Evolutionary conservation across 1,140 invertebrate species (phyloP).

Genomic region (Drosophila funebris): DNA sequence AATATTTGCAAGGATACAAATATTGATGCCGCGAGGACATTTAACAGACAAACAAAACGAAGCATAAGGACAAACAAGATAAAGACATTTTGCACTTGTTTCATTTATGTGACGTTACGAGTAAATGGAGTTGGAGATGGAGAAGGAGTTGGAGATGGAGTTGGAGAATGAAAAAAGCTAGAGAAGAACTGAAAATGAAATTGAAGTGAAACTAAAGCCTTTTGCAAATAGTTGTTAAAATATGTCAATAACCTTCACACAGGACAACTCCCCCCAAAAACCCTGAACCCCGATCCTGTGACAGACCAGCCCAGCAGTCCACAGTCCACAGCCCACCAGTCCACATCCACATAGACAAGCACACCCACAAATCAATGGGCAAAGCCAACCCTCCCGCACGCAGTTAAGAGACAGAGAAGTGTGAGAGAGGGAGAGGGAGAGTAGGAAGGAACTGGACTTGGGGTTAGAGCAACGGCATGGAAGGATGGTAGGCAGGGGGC

Average conservation of each 20-base stretch:
- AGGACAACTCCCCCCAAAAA: slow-evolving; percentile 9
- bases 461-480: no score
- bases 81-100: slow-evolving; percentile 79
- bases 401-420: slow-evolving; percentile 31
- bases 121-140: slow-evolving; percentile 13
- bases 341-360: not conserved
- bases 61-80: slow-evolving; percentile 39
- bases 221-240: slow-evolving; percentile 81
- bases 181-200: slow-evolving; percentile 38
- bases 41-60: slow-evolving; percentile 50
- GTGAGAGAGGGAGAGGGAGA: not conserved
- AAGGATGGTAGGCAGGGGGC: no score
- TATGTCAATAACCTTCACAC: slow-evolving; percentile 76
- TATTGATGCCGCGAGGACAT: slow-evolving; percentile 77
- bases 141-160: slow-evolving; percentile 21
- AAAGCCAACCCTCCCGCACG: slow-evolving; percentile 38
- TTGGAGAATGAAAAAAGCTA: slow-evolving; percentile 12
- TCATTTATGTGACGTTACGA: slow-evolving; percentile 79
- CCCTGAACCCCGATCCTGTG: not conserved
- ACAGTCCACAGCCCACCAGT: not conserved
- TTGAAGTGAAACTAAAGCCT: slow-evolving; percentile 81
- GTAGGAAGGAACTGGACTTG: not conserved
- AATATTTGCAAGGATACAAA: slow-evolving; percentile 74
- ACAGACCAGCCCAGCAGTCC: not conserved
- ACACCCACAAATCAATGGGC: slow-evolving; percentile 55